These are phyloP conservation scores for Anableps anableps DNA, from an alignment of 2,797 vertebrate species.

Conservation along the genomic window DNA sequence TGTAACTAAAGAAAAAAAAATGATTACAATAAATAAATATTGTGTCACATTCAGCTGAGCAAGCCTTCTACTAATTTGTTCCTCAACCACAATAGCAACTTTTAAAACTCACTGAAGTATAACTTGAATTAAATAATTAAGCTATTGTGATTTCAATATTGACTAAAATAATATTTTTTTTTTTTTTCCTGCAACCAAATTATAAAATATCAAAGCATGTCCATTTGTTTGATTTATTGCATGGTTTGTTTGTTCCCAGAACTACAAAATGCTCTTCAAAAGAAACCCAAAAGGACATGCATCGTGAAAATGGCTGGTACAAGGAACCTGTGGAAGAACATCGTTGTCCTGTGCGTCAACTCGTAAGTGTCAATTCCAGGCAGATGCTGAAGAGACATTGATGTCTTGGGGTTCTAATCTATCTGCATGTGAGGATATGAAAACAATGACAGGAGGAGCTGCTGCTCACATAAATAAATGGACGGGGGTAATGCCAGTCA, in stretches of 20 bases:
- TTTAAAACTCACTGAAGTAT: background rate
- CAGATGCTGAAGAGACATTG: background rate
- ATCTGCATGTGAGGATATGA: conserved; percentile 11
- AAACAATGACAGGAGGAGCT: background rate
- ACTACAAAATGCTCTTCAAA: conserved; percentile 87
- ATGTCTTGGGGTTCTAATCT: background rate
- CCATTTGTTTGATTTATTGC: background rate
- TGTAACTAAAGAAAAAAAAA: background rate
- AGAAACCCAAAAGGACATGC: conserved; percentile 91
- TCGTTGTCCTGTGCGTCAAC: conserved; percentile 96
- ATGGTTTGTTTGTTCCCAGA: conserved; percentile 79
- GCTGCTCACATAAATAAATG: background rate
- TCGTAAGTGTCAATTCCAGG: conserved; percentile 84
- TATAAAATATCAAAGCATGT: background rate
- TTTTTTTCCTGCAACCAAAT: background rate
- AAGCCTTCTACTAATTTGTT: background rate
- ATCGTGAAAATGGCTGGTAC: conserved; percentile 95
- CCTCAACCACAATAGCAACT: background rate
- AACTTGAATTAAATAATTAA: background rate
- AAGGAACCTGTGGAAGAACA: conserved; percentile 97
- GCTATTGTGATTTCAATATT: background rate
- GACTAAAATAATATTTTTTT: background rate
- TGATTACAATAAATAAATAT: background rate
- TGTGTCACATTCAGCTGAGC: background rate
- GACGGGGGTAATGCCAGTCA: conserved; percentile 22